These are phyloP conservation scores for Micronycteris hirsuta DNA, from an alignment of 2,113 vertebrate species.

Conservation along the genomic window DNA sequence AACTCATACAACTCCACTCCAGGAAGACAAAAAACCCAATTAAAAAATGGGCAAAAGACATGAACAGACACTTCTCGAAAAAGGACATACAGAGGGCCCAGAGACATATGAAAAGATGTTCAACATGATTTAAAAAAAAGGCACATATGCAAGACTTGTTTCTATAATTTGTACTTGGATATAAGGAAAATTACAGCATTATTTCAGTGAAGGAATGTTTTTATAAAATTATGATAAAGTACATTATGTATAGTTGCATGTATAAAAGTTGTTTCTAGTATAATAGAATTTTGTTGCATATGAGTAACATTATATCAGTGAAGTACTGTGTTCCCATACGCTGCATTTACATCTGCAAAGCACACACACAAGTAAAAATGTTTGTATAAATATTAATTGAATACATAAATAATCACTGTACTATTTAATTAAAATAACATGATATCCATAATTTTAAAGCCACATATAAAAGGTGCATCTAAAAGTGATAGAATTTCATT, in stretches of 20 bases:
- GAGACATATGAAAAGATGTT: too few relatives aligned
- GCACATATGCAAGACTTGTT: not conserved
- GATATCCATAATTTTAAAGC: not conserved
- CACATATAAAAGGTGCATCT: not conserved
- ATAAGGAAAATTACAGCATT: not conserved
- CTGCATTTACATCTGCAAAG: not conserved
- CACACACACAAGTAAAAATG: not conserved
- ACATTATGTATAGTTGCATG: not conserved
- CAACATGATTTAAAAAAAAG: too few relatives aligned
- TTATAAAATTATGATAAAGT: not conserved
- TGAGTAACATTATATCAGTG: not conserved
- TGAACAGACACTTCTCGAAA: too few relatives aligned
- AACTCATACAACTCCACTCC: too few relatives aligned
- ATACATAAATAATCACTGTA: not conserved
- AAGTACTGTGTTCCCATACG: not conserved
- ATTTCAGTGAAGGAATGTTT: not conserved
- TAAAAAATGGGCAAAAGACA: too few relatives aligned
- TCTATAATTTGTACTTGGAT: not conserved
- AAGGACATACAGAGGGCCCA: too few relatives aligned
- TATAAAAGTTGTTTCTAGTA: not conserved
- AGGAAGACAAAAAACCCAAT: too few relatives aligned
- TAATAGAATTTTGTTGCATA: not conserved
- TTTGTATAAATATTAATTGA: not conserved
- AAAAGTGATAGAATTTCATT: not conserved
- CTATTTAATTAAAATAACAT: not conserved